Conservation (phyloP, 1,140 invertebrate genomes). For the Heliconius congener region DNA sequence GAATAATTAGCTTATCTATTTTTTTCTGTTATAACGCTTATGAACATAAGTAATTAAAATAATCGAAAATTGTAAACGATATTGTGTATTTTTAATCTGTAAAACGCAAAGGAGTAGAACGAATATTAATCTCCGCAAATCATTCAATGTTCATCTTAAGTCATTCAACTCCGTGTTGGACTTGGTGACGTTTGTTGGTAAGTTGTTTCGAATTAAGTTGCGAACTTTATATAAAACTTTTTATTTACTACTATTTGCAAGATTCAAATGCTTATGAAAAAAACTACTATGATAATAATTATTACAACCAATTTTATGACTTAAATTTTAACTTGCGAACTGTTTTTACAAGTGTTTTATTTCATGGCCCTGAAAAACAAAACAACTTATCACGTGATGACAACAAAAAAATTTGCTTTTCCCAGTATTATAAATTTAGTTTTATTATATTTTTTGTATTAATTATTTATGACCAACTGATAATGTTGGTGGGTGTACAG, state of each 20-base stretch:
- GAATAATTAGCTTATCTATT: too few relatives aligned
- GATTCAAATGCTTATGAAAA: not conserved
- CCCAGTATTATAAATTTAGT: not conserved
- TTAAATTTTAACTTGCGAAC: not conserved
- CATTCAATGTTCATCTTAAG: constrained; percentile 39
- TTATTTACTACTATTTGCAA: not conserved
- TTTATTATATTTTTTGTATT: too few relatives aligned
- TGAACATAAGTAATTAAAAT: too few relatives aligned
- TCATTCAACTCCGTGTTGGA: constrained; percentile 40
- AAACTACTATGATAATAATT: not conserved
- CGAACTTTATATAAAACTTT: constrained; percentile 15
- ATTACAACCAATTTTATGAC: not conserved
- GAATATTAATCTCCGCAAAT: constrained; percentile 33
- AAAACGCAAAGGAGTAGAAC: constrained; percentile 17
- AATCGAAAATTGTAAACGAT: too few relatives aligned
- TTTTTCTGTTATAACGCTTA: too few relatives aligned
- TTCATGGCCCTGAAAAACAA: constrained; percentile 48
- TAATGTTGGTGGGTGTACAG: too few relatives aligned
- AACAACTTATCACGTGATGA: constrained; percentile 51
- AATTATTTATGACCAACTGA: not conserved
- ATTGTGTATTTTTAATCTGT: constrained; percentile 18
- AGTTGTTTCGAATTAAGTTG: constrained; percentile 38
- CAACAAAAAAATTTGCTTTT: constrained; percentile 47
- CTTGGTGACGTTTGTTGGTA: constrained; percentile 43
- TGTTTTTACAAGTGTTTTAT: constrained; percentile 49